phyloP scores from a whole-genome alignment of 2,797 vertebrate genomes.

The Danio kyathit region DNA sequence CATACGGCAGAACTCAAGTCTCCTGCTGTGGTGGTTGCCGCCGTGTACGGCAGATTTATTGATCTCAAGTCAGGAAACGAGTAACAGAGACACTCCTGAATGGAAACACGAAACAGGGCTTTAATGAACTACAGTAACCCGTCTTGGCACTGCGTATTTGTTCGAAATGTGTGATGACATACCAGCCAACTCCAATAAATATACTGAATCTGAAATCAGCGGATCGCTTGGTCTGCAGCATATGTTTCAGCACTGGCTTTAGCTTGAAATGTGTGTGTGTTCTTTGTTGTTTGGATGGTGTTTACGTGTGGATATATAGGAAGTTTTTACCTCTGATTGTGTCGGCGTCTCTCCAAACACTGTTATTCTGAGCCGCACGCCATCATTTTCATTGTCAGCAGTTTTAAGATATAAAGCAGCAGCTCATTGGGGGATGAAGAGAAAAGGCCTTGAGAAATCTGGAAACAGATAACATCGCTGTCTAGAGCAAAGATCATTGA shows the following conservation, averaged over 20 bases:
- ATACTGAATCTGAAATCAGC: not conserved
- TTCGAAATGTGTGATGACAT: constrained; percentile 12
- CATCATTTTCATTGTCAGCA: not conserved
- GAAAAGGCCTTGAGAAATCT: not conserved
- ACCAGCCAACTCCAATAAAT: constrained; percentile 21
- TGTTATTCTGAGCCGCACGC: not conserved
- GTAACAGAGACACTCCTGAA: constrained; percentile 15
- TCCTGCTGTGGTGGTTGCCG: not conserved
- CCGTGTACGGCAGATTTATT: constrained; percentile 15
- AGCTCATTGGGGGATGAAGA: not conserved
- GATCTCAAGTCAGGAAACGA: not conserved
- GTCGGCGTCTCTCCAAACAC: not conserved
- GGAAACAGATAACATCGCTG: not conserved
- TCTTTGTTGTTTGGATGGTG: not conserved
- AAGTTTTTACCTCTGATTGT: not conserved
- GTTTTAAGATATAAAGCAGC: not conserved
- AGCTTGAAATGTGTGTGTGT: not conserved
- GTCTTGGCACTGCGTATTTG: not conserved
- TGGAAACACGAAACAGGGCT: constrained; percentile 2
- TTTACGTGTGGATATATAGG: constrained; percentile 9
- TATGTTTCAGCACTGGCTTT: constrained; percentile 3
- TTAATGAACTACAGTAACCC: constrained; percentile 23
- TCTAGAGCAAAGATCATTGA: constrained; percentile 16
- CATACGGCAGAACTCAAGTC: constrained; percentile 12
- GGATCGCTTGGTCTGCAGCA: not conserved